phyloP scores from a whole-genome alignment of 1,140 invertebrate species.

The Drusus annulatus region DNA sequence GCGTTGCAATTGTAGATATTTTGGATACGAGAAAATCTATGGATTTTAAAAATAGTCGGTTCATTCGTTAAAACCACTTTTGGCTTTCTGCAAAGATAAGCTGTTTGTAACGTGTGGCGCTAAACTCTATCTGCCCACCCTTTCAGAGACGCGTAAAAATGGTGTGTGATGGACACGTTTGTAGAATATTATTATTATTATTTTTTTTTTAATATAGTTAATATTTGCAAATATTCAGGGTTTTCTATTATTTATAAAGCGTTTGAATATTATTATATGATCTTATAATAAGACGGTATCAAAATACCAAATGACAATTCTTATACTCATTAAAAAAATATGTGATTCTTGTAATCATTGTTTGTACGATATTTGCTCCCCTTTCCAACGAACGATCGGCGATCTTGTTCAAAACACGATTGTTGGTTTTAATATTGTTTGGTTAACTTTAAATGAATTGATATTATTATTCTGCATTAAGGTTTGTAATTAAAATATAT shows the following conservation, averaged over 20 bases:
- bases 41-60: too few species aligned
- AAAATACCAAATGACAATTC: constrained; percentile 35
- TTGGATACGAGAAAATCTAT: too few species aligned
- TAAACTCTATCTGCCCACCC: too few species aligned
- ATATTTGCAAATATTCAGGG: background rate
- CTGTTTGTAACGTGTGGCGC: too few species aligned
- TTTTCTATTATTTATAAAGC: background rate
- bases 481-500: background rate
- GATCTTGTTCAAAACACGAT: background rate
- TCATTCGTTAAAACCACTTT: too few species aligned
- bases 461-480: constrained; percentile 36
- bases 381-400: constrained; percentile 17
- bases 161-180: too few species aligned
- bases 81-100: too few species aligned
- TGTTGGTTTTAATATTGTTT: background rate
- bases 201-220: too few species aligned
- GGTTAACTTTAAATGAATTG: constrained; percentile 24
- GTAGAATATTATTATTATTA: too few species aligned
- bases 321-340: constrained; percentile 11
- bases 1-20: too few species aligned
- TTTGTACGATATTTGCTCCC: constrained; percentile 8
- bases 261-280: background rate
- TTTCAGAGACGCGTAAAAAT: too few species aligned
- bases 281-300: background rate
- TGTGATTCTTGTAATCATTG: too few species aligned